Conservation (phyloP, 2,888 invertebrate genomes). For the Linnaemya vulpina region DNA sequence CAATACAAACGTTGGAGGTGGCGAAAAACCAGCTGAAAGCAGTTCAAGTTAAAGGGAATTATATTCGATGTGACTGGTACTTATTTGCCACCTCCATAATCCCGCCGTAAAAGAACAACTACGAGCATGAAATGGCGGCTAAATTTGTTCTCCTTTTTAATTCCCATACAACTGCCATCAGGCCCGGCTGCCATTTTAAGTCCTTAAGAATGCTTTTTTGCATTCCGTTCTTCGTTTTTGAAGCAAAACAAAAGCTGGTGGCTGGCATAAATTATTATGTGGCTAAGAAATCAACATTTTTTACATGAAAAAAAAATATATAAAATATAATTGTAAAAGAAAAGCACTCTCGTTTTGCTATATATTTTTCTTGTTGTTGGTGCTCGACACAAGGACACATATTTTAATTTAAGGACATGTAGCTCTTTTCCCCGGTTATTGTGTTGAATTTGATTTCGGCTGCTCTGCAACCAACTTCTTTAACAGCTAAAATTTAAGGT, state of each 20-base stretch:
- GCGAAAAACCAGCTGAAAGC: conserved; percentile 7
- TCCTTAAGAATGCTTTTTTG: conserved; percentile 43
- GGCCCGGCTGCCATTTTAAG: conserved; percentile 50
- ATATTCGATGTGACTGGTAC: conserved; percentile 5
- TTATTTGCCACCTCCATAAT: conserved; percentile 52
- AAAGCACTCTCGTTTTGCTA: conserved; percentile 22
- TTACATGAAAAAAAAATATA: conserved; percentile 19
- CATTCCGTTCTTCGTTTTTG: conserved; percentile 3
- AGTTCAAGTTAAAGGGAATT: neutral
- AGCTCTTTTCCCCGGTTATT: conserved; percentile 4
- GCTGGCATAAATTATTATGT: conserved; percentile 69
- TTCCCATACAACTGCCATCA: conserved; percentile 11
- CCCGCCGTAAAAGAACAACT: conserved; percentile 47
- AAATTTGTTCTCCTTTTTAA: conserved; percentile 2
- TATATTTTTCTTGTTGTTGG: conserved; percentile 1
- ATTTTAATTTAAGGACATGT: conserved; percentile 28
- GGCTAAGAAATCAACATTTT: conserved; percentile 66
- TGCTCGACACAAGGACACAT: neutral
- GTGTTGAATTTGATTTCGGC: conserved; percentile 22
- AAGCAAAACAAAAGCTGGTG: conserved; percentile 52
- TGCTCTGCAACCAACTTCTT: conserved; percentile 19
- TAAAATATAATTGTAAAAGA: conserved; percentile 17
- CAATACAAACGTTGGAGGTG: neutral
- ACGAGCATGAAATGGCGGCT: conserved; percentile 46
- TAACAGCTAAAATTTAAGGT: conserved; percentile 28